These are phyloP conservation scores for Sylvilagus bachmani DNA, from an alignment of 2,113 vertebrate species.

Conservation along the genomic window DNA sequence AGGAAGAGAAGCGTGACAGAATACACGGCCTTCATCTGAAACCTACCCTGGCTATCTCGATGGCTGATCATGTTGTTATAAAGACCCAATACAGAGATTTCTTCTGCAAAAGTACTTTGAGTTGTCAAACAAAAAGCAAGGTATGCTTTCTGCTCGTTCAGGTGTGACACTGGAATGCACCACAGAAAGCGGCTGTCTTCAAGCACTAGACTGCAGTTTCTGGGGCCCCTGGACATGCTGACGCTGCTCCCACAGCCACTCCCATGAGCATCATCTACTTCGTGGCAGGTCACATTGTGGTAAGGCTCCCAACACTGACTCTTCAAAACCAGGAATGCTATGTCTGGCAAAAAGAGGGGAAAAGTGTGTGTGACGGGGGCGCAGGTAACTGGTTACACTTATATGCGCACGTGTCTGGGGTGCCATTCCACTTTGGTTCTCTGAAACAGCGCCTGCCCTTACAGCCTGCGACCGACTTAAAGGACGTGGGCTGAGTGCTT, in stretches of 20 bases:
- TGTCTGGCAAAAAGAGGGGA: not conserved
- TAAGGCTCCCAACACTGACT: constrained; percentile 5
- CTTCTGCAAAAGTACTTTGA: constrained; percentile 56
- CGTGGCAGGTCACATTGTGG: constrained; percentile 17
- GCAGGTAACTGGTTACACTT: not conserved
- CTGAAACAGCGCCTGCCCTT: not conserved
- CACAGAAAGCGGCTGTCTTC: constrained; percentile 40
- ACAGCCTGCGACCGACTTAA: not conserved
- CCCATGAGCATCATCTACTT: not conserved
- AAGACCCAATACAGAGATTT: constrained; percentile 15
- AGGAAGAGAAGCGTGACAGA: constrained; percentile 24
- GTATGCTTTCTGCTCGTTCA: not conserved
- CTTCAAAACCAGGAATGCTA: constrained; percentile 52
- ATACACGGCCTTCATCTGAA: not conserved
- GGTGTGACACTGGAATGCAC: not conserved
- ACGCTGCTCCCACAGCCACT: constrained; percentile 52
- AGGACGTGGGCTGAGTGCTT: not conserved
- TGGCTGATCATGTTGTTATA: constrained; percentile 28
- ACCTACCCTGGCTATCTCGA: constrained; percentile 18
- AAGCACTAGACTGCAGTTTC: constrained; percentile 30
- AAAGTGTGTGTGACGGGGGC: accelerated
- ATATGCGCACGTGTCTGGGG: not conserved
- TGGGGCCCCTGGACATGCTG: constrained; percentile 57
- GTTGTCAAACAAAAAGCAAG: constrained; percentile 30
- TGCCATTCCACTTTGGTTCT: not conserved